Percentiles rank a stretch among this genome's conserved stretches.
Evolutionary conservation across 2,797 vertebrate genomes (phyloP).

Genomic region (Linurgus olivaceus): DNA sequence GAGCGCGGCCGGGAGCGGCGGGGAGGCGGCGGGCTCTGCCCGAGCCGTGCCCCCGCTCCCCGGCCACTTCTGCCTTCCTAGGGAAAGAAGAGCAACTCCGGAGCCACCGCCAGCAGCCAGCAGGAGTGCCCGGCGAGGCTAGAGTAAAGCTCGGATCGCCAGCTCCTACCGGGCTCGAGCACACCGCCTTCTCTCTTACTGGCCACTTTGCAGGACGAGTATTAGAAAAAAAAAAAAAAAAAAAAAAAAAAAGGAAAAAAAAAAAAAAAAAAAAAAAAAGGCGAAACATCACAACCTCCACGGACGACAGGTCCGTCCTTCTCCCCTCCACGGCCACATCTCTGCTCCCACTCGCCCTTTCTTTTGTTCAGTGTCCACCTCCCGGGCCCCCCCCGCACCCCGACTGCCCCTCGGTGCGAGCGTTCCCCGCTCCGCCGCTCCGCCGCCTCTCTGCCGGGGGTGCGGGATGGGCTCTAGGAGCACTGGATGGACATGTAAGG

Average conservation of each 20-base stretch:
- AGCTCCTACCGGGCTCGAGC: not conserved
- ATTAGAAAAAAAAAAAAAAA: not conserved
- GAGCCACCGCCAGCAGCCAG: not conserved
- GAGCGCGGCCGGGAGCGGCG: not conserved
- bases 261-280: fast-evolving
- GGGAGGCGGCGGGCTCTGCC: not conserved
- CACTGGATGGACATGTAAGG: constrained; percentile 99
- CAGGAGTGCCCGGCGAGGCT: not conserved
- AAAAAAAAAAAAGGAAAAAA: fast-evolving
- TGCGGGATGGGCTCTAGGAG: constrained; percentile 82
- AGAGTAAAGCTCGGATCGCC: not conserved
- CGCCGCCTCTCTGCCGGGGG: constrained; percentile 50
- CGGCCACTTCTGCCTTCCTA: not conserved
- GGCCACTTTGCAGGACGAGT: constrained; percentile 59
- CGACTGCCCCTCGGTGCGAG: not conserved
- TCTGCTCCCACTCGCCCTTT: constrained; percentile 64
- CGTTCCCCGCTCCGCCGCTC: constrained; percentile 31
- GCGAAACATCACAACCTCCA: constrained; percentile 40
- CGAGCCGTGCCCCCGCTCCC: not conserved
- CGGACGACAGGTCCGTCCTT: constrained; percentile 62
- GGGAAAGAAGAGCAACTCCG: not conserved
- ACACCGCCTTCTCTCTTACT: not conserved
- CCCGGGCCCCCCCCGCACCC: not conserved
- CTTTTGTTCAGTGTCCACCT: constrained; percentile 48
- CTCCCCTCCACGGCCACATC: constrained; percentile 54